These are phyloP conservation scores for Polypedilum vanderplanki DNA, from an alignment of 1,140 invertebrate species.

Conservation along the genomic window DNA sequence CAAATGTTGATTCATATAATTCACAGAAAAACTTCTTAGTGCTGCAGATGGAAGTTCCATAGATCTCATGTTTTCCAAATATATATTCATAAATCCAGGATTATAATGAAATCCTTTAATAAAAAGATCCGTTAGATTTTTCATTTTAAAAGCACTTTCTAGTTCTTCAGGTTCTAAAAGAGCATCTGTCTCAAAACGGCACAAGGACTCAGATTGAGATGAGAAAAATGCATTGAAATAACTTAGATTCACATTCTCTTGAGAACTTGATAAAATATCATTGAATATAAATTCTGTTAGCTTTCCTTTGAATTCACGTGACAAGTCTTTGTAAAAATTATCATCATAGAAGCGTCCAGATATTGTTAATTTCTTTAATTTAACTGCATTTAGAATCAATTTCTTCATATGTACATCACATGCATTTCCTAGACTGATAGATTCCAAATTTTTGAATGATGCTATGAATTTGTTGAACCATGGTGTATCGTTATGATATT, in stretches of 20 bases:
- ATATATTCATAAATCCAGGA: not conserved
- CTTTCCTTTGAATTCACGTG: not conserved
- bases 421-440: not conserved
- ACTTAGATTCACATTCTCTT: not conserved
- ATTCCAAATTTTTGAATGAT: not conserved
- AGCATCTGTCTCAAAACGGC: not conserved
- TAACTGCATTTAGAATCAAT: not conserved
- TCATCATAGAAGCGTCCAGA: not conserved
- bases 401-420: not conserved
- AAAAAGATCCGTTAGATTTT: not conserved
- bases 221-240: not conserved
- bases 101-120: constrained; percentile 5
- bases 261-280: not conserved
- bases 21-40: not conserved
- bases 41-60: not conserved
- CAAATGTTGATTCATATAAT: constrained; percentile 5
- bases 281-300: not conserved
- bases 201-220: not conserved
- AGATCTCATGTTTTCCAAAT: not conserved
- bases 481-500: not conserved
- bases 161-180: not conserved
- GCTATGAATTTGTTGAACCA: not conserved
- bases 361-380: not conserved
- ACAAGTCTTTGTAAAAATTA: not conserved
- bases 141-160: not conserved